phyloP scores from a whole-genome alignment of 2,113 vertebrate genomes.

The Microcebus griseorufus region DNA sequence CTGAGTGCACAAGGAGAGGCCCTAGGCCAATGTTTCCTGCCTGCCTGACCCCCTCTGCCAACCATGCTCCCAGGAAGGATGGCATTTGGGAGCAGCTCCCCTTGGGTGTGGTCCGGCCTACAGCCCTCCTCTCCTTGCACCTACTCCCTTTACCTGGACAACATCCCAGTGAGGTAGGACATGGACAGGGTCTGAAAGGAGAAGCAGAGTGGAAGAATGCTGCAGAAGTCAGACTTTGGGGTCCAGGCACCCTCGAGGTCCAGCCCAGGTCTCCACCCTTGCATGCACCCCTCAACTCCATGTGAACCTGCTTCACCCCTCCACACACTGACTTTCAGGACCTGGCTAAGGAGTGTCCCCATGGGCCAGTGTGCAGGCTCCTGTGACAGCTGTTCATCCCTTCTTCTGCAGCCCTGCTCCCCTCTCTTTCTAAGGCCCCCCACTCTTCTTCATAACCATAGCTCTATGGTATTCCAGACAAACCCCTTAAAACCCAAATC shows the following conservation, averaged over 20 bases:
- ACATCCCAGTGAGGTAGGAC: constrained; percentile 96
- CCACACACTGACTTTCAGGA: background rate
- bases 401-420: background rate
- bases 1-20: background rate
- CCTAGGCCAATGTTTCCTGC: background rate
- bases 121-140: background rate
- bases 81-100: background rate
- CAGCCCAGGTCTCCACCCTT: background rate
- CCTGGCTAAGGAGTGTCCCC: background rate
- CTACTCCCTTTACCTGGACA: constrained; percentile 83
- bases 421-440: background rate
- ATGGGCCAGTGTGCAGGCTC: background rate
- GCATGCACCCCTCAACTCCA: background rate
- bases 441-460: background rate
- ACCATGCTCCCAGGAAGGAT: background rate
- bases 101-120: background rate
- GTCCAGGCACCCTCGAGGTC: background rate
- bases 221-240: background rate
- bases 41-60: too few species aligned
- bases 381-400: background rate
- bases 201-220: background rate
- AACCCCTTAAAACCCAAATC: background rate
- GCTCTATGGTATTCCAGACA: background rate
- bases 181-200: constrained; percentile 93
- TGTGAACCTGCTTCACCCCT: background rate